Base-by-base conservation (phyloP, 2,888 invertebrate genomes). In the Chrysotoxum bicinctum region DNA sequence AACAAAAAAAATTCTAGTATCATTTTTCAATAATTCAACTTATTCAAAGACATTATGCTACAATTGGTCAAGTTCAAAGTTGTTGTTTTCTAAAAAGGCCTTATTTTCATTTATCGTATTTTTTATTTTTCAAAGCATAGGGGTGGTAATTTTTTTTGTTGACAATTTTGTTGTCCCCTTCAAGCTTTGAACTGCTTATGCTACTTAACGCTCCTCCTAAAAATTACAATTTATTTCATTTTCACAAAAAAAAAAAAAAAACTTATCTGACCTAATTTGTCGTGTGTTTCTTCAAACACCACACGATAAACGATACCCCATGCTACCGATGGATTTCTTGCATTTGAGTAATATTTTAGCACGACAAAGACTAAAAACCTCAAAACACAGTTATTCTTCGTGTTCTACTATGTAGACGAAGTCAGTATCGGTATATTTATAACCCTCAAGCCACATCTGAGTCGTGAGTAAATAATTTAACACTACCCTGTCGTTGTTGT, bases 401-500 rank as follows among this genome's bases (percentile, higher is more conserved):
- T 54, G 30, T 12, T 26, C 16, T 16, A 21, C 0, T 19, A 3
- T 6, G 4, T n/a, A 4, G 12, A 30, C 30, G 10, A 30, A 30
- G 30, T 30, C 9, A 26, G 8, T n/a, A 52, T 21, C 2, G 26
- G 26, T 26, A 26, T 54, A 54, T 30, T 16, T 32, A 30, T 30
- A 54, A 54, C 16, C 54, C 54, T 54, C 54, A 30, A 19, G 54
- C 54, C 30, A 54, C 54, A 54, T 6, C 6, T 30, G 10, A 54
- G 16, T 54, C 54, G 54, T 54, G 54, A 54, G 32, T 30, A 32
- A 16, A 54, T 54, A 54, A 54, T 54, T 54, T 54, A 30, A 54
- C 19, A 54, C 54, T 32, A 30, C 16, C 6, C 3, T 19, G 21
- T 6, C 12, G 21, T 48, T 48, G 10, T 21, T 45, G 12, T 23